phyloP scores from a whole-genome alignment of 2,888 invertebrate genomes.

The Lycocerus yunnanus region DNA sequence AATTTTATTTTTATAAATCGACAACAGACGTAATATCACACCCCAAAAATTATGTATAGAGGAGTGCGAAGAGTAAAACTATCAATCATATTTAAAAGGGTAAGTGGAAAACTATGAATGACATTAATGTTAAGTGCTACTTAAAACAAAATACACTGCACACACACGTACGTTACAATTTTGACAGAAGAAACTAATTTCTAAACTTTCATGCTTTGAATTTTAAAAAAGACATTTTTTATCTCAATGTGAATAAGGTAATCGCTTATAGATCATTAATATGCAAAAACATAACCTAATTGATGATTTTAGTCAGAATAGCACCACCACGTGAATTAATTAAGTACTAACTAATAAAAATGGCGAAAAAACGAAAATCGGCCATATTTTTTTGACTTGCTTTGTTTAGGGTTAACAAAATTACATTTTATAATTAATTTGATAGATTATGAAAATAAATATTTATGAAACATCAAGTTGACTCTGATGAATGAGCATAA shows the following conservation, averaged over 20 bases:
- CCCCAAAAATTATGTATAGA: neutral
- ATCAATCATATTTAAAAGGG: constrained; percentile 9
- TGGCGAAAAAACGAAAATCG: neutral
- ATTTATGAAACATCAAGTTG: constrained; percentile 32
- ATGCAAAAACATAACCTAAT: neutral
- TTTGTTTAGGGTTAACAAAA: neutral
- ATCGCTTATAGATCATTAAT: neutral
- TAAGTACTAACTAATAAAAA: neutral
- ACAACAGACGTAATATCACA: neutral
- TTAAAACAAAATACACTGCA: neutral
- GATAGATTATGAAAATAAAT: constrained; percentile 22
- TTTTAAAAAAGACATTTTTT: neutral
- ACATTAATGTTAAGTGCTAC: constrained; percentile 1
- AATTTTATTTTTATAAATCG: neutral
- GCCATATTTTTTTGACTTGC: neutral
- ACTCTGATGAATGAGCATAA: constrained; percentile 50
- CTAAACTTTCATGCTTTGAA: neutral
- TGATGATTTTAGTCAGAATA: neutral
- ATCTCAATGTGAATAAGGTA: neutral
- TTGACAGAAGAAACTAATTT: neutral
- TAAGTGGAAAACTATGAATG: neutral
- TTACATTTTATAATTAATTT: neutral
- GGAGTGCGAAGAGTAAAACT: constrained; percentile 5
- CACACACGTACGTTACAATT: neutral
- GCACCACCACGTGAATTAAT: neutral